A percentile compares a stretch with the other conserved stretches of the same genome.
Evolutionary conservation across 2,888 invertebrate species (phyloP).

Genomic region (Spilarctia lutea): DNA sequence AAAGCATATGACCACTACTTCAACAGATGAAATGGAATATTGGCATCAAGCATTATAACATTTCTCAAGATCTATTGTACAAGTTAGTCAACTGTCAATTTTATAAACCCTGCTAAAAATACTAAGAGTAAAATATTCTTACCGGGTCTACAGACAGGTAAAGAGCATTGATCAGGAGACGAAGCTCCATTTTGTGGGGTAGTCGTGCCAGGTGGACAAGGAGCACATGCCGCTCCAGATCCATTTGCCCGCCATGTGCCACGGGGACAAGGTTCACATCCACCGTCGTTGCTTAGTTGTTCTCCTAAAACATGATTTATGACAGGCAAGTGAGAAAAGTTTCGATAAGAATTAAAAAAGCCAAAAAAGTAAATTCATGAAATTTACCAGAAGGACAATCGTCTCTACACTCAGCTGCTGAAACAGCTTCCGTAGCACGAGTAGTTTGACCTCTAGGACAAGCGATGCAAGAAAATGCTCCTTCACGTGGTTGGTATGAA

Average conservation of each 20-base stretch:
- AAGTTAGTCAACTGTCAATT: no score
- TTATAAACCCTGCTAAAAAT: background rate
- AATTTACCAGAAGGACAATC: slow-evolving; percentile 91
- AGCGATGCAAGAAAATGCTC: slow-evolving; percentile 94
- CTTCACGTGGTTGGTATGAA: slow-evolving; percentile 96
- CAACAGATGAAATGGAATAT: slow-evolving; percentile 11
- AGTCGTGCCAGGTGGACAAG: slow-evolving; percentile 96
- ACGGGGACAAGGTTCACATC: slow-evolving; percentile 96
- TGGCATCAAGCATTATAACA: slow-evolving; percentile 27
- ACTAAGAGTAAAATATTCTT: slow-evolving; percentile 27
- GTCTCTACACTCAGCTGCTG: slow-evolving; percentile 94
- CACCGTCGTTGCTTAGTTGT: slow-evolving; percentile 94
- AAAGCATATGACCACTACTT: background rate
- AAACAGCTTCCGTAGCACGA: slow-evolving; percentile 95
- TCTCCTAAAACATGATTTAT: slow-evolving; percentile 83
- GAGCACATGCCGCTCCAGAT: slow-evolving; percentile 94
- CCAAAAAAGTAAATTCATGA: background rate
- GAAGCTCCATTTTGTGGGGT: slow-evolving; percentile 95
- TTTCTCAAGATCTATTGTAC: no score
- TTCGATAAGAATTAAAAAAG: background rate
- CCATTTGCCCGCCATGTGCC: slow-evolving; percentile 95
- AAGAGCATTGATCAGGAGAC: slow-evolving; percentile 95
- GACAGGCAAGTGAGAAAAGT: background rate
- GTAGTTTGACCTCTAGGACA: slow-evolving; percentile 98
- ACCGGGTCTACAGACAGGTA: slow-evolving; percentile 94